These are phyloP conservation scores for Pterois miles DNA, from an alignment of 2,797 vertebrate species.

Conservation along the genomic window DNA sequence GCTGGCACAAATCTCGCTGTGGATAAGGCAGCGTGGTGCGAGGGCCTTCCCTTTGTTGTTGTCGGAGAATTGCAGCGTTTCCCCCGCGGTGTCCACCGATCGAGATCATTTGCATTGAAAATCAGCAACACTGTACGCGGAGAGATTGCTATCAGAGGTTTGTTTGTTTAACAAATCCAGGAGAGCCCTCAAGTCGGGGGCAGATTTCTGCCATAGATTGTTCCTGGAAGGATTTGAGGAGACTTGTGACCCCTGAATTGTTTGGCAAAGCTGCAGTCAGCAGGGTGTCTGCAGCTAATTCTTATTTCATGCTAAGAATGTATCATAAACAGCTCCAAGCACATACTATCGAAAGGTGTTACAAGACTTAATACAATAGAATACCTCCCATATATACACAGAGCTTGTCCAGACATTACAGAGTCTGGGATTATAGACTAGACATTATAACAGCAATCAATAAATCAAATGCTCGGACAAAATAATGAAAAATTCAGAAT, in stretches of 20 bases:
- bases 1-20: slow-evolving; percentile 40
- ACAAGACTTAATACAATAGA: background rate
- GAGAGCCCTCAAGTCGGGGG: slow-evolving; percentile 41
- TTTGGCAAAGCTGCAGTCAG: slow-evolving; percentile 18
- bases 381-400: background rate
- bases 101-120: slow-evolving; percentile 81
- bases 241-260: slow-evolving; percentile 40
- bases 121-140: slow-evolving; percentile 48
- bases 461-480: too few species aligned
- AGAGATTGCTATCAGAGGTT: slow-evolving; percentile 68
- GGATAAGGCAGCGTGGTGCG: slow-evolving; percentile 40
- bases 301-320: slow-evolving; percentile 25
- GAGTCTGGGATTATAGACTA: background rate
- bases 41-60: slow-evolving; percentile 65
- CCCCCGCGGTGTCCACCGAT: slow-evolving; percentile 53
- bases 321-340: slow-evolving; percentile 40
- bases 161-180: slow-evolving; percentile 78
- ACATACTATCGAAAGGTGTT: background rate
- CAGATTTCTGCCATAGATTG: slow-evolving; percentile 51
- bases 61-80: slow-evolving; percentile 32
- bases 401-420: background rate
- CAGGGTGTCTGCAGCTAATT: slow-evolving; percentile 14
- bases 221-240: slow-evolving; percentile 46
- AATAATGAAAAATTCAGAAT: too few species aligned
- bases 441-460: too few species aligned